Evolutionary conservation across 2,113 vertebrate genomes (phyloP).

Genomic region (Lutjanus erythropterus): DNA sequence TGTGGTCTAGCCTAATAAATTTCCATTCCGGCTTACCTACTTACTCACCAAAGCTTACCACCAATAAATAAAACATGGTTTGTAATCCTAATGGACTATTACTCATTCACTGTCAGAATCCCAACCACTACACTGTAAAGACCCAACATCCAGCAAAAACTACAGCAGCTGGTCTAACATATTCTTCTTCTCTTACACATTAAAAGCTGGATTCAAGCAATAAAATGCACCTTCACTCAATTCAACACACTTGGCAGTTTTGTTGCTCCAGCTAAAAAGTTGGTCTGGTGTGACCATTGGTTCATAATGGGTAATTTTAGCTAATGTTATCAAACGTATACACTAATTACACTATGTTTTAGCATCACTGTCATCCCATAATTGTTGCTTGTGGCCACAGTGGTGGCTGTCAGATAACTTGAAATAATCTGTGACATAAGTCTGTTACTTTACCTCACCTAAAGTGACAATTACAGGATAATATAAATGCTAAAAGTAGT

Average conservation of each 20-base stretch:
- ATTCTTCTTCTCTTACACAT: not conserved
- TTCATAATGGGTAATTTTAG: not conserved
- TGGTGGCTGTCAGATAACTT: too few species aligned
- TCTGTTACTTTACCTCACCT: not conserved
- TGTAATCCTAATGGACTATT: conserved; percentile 15
- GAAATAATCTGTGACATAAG: not conserved
- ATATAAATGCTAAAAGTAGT: not conserved
- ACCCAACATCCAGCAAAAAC: conserved; percentile 19
- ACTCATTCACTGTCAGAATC: conserved; percentile 32
- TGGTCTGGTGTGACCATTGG: not conserved
- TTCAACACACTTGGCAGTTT: not conserved
- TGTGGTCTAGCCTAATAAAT: conserved; percentile 41
- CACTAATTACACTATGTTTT: not conserved
- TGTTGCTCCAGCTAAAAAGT: not conserved
- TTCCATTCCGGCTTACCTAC: conserved; percentile 34
- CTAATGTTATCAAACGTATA: not conserved
- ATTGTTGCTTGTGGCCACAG: not conserved
- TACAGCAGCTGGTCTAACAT: conserved; percentile 12
- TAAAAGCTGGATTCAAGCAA: conserved; percentile 1
- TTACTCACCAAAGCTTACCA: conserved; percentile 42
- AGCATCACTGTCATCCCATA: not conserved
- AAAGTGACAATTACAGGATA: not conserved
- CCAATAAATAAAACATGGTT: conserved; percentile 53
- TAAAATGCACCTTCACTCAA: not conserved
- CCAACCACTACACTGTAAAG: conserved; percentile 16